Evolutionary conservation across 2,113 vertebrate species (phyloP), one percentile per base, ranked within the genome.

Genomic region (Bufo bufo): DNA sequence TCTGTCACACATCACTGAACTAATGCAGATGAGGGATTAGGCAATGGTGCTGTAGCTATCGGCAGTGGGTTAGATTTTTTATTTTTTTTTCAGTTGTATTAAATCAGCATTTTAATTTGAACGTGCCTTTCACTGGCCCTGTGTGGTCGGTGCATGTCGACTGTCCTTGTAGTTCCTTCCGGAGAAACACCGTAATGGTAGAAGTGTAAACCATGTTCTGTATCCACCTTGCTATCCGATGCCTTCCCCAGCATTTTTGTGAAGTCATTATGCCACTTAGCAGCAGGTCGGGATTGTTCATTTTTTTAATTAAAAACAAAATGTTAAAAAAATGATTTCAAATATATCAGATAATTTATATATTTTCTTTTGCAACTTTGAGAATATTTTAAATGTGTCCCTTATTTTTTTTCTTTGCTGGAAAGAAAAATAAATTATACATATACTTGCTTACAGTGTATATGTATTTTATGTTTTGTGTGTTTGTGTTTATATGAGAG

Each of bases 341-440:
- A 83, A 88, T 74, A 43, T 88, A 88, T 83, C 87, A 88, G 82
- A 84, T 88, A 88, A 88, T 84, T 88, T 88, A 84, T 88, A 88
- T 88, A 84, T 88, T 88, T 75, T 88, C 58, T 88, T 88, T 88
- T 88, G 71, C 80, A 88, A 88, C 81, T 75, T 84, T 88, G 66
- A 84, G 23, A 84, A 88, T 88, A 84, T 88, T 84, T 88, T 84
- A 88, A 84, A 88, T 79, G 80, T 88, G 87, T 88, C 81, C 77
- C 87, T 72, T 88, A 77, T 84, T 77, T 84, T 88, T 88, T 88
- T 88, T 83, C 87, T 88, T 84, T 83, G 86, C 86, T 88, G 87
- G 80, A 88, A 88, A 88, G 87, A 88, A 84, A 88, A 88, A 88
- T 88, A 88, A 88, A 88, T 88, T 88, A 88, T 88, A 88, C 87